phyloP scores from a whole-genome alignment of 2,113 vertebrate species.

The Scatophagus argus region DNA sequence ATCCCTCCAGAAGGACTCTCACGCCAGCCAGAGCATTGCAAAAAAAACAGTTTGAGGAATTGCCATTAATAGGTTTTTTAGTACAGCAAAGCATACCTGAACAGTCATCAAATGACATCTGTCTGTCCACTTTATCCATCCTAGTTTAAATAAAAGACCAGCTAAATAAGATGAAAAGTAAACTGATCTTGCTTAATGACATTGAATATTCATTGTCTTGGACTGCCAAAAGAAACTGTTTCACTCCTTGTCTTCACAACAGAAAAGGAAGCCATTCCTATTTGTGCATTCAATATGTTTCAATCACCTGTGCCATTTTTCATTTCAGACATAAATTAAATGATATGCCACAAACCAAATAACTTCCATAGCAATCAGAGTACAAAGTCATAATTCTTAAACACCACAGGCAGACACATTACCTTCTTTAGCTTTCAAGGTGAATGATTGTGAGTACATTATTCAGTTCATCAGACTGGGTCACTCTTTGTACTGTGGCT shows the following conservation, averaged over 20 bases:
- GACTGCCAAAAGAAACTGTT: not conserved
- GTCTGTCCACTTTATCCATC: not conserved
- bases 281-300: not conserved
- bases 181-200: constrained; percentile 12
- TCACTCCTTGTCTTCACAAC: not conserved
- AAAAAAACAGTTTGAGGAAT: constrained; percentile 32
- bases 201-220: not conserved
- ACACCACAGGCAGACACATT: not conserved
- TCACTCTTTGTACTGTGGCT: not conserved
- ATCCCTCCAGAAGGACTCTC: constrained; percentile 32
- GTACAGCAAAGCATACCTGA: constrained; percentile 11
- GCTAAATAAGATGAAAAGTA: not conserved
- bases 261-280: not conserved
- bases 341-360: not conserved
- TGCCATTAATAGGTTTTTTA: constrained; percentile 39
- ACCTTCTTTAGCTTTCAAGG: not conserved
- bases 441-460: not conserved
- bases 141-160: not conserved
- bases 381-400: not conserved
- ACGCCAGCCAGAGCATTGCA: constrained; percentile 19
- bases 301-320: not conserved
- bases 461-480: not conserved
- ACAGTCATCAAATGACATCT: constrained; percentile 30
- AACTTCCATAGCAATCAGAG: not conserved
- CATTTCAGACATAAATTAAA: constrained; percentile 22